A percentile compares a stretch with the other conserved stretches of the same genome.
Evolutionary conservation across 2,113 vertebrate genomes (phyloP).

Genomic region (Caloenas nicobarica): DNA sequence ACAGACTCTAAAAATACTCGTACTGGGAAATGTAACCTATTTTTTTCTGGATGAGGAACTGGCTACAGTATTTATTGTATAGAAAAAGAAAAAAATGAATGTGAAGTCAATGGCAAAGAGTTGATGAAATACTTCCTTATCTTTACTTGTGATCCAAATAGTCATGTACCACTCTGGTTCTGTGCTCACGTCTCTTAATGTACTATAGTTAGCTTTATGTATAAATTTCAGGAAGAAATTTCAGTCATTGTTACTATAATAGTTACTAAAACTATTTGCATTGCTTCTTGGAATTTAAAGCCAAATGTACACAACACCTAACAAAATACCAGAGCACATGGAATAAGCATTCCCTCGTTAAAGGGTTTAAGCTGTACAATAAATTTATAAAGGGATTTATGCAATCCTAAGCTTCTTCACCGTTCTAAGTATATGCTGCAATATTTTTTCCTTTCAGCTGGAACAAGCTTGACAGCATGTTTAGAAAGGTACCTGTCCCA

Average conservation of each 20-base stretch:
- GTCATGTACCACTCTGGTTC: neutral
- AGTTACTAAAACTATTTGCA: neutral
- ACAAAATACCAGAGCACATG: neutral
- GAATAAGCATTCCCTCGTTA: neutral
- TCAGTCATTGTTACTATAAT: neutral
- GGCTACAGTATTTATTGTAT: neutral
- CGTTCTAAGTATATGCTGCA: neutral
- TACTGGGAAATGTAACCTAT: neutral
- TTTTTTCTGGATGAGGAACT: constrained; percentile 3
- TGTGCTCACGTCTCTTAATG: neutral
- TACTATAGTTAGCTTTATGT: neutral
- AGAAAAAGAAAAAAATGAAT: neutral
- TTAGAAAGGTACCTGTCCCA: neutral
- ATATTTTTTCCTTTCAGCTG: neutral
- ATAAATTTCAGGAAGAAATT: neutral
- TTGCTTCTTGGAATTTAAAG: neutral
- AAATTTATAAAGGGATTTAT: neutral
- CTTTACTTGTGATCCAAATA: neutral
- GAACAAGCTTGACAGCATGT: neutral
- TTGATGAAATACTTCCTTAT: neutral
- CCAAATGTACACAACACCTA: neutral
- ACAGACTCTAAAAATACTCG: constrained; percentile 12
- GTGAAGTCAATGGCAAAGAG: neutral
- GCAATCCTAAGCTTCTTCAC: neutral
- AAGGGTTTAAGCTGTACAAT: neutral